Conservation (phyloP, 2,113 vertebrate species). For the Rhinogobius similis region DNA sequence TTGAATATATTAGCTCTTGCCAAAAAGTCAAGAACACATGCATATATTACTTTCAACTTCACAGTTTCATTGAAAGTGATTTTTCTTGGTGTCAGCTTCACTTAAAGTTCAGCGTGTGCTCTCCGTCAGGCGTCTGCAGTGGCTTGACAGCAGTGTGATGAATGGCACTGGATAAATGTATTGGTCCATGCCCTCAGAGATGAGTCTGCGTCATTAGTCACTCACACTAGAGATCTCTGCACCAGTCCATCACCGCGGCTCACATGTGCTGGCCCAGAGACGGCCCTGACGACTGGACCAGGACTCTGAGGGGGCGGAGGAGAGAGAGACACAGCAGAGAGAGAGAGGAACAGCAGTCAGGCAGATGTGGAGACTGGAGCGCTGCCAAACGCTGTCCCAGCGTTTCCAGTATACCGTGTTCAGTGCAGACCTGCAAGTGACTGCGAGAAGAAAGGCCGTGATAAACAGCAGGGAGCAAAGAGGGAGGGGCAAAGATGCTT, state of each 20-base stretch:
- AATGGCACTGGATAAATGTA: constrained; percentile 66
- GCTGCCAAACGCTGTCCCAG: constrained; percentile 66
- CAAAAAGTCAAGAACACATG: neutral
- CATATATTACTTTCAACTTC: constrained; percentile 3
- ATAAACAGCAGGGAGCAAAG: constrained; percentile 55
- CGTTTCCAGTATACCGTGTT: constrained; percentile 34
- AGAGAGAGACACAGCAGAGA: constrained; percentile 22
- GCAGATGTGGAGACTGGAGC: constrained; percentile 79
- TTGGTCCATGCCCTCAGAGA: constrained; percentile 68
- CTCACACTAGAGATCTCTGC: constrained; percentile 65
- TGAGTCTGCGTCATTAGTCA: constrained; percentile 69
- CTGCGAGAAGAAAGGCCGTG: constrained; percentile 49
- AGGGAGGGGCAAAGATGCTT: constrained; percentile 23
- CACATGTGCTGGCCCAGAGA: constrained; percentile 70
- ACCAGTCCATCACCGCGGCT: constrained; percentile 67
- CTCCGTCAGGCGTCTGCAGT: constrained; percentile 63
- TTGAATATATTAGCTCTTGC: neutral
- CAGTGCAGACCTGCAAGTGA: constrained; percentile 68
- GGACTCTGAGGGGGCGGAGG: constrained; percentile 58
- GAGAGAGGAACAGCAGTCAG: constrained; percentile 72
- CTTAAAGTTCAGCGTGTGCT: constrained; percentile 57
- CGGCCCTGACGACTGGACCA: constrained; percentile 71
- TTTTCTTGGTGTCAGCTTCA: constrained; percentile 33
- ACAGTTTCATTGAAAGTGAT: neutral
- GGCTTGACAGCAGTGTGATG: constrained; percentile 65